Evolutionary conservation across 2,797 vertebrate species (phyloP).

Genomic region (Sebastes hubbsi): DNA sequence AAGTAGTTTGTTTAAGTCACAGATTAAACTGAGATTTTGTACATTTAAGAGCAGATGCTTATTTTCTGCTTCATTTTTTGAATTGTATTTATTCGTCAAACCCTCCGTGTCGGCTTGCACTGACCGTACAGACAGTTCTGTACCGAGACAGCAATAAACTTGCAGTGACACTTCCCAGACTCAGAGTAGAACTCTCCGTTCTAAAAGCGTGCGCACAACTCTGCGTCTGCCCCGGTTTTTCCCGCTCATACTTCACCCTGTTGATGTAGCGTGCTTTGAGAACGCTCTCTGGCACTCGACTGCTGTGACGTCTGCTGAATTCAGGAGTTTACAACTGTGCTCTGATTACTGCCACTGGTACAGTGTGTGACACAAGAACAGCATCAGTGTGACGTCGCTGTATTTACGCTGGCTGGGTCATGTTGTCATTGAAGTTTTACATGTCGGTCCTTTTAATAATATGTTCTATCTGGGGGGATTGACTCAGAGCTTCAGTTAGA

Average conservation of each 20-base stretch:
- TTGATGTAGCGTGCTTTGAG: slow-evolving; percentile 58
- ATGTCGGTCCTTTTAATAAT: not conserved
- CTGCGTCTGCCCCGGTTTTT: not conserved
- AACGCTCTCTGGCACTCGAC: slow-evolving; percentile 22
- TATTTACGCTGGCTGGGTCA: not conserved
- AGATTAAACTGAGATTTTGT: not conserved
- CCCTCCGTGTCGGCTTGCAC: not conserved
- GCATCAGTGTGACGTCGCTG: slow-evolving; percentile 34
- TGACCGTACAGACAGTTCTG: not conserved
- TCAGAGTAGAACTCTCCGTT: not conserved
- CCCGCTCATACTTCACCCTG: slow-evolving; percentile 28
- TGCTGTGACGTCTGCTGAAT: slow-evolving; percentile 66
- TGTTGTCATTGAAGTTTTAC: not conserved
- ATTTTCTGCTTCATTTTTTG: not conserved
- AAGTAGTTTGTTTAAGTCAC: not conserved
- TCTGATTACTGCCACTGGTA: not conserved
- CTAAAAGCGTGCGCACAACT: not conserved
- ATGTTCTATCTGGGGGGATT: not conserved
- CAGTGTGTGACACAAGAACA: not conserved
- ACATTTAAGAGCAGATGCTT: not conserved
- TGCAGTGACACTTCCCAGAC: slow-evolving; percentile 44
- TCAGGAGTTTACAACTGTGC: slow-evolving; percentile 19
- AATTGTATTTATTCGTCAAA: not conserved
- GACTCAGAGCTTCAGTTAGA: not conserved
- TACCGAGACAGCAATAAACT: slow-evolving; percentile 10